These are phyloP conservation scores for Formica aserva DNA, from an alignment of 2,888 invertebrate genomes.

Conservation along the genomic window DNA sequence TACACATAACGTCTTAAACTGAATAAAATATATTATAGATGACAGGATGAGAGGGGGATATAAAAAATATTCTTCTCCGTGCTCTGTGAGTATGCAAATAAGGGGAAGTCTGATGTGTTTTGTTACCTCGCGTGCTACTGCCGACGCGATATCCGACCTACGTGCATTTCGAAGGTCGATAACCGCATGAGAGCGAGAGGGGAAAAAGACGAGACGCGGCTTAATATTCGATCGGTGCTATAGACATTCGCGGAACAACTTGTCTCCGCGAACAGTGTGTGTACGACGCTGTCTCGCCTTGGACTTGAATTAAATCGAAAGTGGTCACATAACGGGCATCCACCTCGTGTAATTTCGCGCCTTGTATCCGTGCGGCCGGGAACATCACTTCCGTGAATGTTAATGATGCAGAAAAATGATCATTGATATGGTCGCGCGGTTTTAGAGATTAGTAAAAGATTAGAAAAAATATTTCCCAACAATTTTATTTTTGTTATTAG, in stretches of 20 bases:
- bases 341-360: constrained; percentile 32
- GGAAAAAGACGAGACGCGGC: background rate
- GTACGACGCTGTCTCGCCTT: constrained; percentile 39
- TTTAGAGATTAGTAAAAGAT: background rate
- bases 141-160: constrained; percentile 25
- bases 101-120: constrained; percentile 8
- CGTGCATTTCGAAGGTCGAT: constrained; percentile 47
- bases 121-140: constrained; percentile 17
- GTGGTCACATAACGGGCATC: constrained; percentile 58
- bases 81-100: background rate
- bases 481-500: background rate
- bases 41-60: background rate
- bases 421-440: background rate
- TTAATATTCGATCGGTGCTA: constrained; percentile 47
- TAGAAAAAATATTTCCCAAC: background rate
- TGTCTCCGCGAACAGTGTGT: constrained; percentile 11
- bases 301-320: constrained; percentile 62
- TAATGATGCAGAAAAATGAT: constrained; percentile 22
- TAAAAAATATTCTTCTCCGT: background rate
- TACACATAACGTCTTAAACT: background rate
- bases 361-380: constrained; percentile 6
- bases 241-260: constrained; percentile 50
- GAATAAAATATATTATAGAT: background rate
- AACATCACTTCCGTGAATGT: constrained; percentile 29
- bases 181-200: constrained; percentile 24